Evolutionary conservation across 2,888 invertebrate genomes (phyloP).

Genomic region (Elysia crispata): DNA sequence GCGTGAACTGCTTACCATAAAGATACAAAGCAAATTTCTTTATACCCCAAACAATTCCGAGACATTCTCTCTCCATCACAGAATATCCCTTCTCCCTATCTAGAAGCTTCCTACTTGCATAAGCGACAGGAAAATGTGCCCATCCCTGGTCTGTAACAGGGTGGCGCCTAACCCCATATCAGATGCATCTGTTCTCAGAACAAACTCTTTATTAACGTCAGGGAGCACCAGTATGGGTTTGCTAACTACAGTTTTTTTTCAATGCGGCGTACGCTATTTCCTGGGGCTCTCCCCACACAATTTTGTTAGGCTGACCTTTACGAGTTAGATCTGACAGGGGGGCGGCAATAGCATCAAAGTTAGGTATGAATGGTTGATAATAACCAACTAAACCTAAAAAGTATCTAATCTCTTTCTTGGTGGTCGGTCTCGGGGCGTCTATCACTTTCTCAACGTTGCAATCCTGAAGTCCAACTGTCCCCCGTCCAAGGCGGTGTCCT

Average conservation of each 20-base stretch:
- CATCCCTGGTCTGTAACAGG: neutral
- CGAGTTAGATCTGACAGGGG: neutral
- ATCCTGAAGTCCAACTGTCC: neutral
- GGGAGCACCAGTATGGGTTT: constrained; percentile 26
- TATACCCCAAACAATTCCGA: constrained; percentile 5
- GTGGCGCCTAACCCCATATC: constrained; percentile 6
- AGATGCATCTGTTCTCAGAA: constrained; percentile 2
- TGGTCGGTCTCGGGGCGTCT: constrained; percentile 5
- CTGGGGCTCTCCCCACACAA: constrained; percentile 27
- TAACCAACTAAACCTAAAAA: constrained; percentile 18
- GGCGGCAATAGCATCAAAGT: constrained; percentile 23
- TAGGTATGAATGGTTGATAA: constrained; percentile 21
- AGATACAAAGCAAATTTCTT: constrained; percentile 19
- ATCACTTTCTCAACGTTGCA: neutral
- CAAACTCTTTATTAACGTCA: constrained; percentile 17
- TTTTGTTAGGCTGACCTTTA: constrained; percentile 29
- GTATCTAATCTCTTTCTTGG: constrained; percentile 17
- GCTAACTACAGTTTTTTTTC: neutral
- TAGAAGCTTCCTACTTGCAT: constrained; percentile 30
- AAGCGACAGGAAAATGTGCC: constrained; percentile 14
- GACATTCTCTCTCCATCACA: constrained; percentile 12
- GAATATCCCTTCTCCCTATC: constrained; percentile 12
- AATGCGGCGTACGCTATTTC: constrained; percentile 19
- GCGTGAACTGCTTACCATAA: neutral
- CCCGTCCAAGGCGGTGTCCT: constrained; percentile 12